Evolutionary conservation across 2,888 invertebrate species (phyloP).

Genomic region (Magallana nippona): DNA sequence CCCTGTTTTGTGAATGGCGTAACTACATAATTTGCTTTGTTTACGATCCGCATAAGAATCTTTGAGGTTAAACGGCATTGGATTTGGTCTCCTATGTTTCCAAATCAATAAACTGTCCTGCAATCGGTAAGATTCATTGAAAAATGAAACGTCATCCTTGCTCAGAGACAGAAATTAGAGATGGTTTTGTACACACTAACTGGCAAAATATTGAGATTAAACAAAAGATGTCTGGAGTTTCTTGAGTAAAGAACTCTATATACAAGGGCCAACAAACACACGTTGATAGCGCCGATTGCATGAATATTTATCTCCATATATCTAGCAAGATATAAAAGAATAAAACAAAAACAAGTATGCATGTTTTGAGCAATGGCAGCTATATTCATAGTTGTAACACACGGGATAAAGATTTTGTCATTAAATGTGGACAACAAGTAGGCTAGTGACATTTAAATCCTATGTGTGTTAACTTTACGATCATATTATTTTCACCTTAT

Average conservation of each 20-base stretch:
- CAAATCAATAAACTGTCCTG: background rate
- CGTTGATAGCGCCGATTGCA: no score
- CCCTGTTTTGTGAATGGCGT: background rate
- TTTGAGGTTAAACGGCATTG: background rate
- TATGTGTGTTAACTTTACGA: no score
- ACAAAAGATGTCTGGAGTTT: background rate
- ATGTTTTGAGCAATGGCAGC: no score
- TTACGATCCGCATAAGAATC: background rate
- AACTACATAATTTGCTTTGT: constrained; percentile 17
- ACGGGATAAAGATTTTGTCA: no score
- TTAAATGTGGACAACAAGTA: no score
- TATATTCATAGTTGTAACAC: no score
- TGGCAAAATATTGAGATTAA: background rate
- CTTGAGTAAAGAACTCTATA: background rate
- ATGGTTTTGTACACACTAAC: background rate
- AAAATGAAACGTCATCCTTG: background rate
- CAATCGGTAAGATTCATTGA: background rate
- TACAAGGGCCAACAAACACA: background rate
- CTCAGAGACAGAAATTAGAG: background rate
- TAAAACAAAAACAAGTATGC: no score
- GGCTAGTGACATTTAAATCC: no score
- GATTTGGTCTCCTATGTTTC: background rate
- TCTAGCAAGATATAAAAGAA: no score
- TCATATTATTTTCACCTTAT: no score
- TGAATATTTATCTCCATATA: no score